Percentiles rank a stretch among this genome's conserved stretches.
phyloP scores from a whole-genome alignment of 1,140 invertebrate genomes.

The Micrasema longulum region DNA sequence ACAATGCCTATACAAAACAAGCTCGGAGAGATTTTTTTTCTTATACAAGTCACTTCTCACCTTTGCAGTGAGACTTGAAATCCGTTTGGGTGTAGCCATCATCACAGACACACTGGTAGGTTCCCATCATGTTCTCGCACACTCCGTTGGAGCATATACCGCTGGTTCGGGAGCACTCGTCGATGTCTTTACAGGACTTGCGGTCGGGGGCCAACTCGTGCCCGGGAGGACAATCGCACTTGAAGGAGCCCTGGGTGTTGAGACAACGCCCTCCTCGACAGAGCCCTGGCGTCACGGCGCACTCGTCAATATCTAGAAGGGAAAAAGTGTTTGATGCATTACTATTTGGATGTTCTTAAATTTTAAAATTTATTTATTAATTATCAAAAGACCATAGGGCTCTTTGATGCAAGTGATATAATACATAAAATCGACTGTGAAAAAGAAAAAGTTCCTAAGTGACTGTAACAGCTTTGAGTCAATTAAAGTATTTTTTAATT shows the following conservation, averaged over 20 bases:
- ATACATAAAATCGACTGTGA: too few species aligned
- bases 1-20: too few species aligned
- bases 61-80: conserved; percentile 72
- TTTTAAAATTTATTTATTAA: too few species aligned
- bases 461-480: too few species aligned
- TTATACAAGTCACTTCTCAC: too few species aligned
- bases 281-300: conserved; percentile 72
- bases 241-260: conserved; percentile 85
- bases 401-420: too few species aligned
- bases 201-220: conserved; percentile 77
- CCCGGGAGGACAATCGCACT: conserved; percentile 85
- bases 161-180: conserved; percentile 86
- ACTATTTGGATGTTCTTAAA: too few species aligned
- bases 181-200: conserved; percentile 82
- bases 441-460: too few species aligned
- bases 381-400: too few species aligned
- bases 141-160: conserved; percentile 88
- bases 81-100: conserved; percentile 77
- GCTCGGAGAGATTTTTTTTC: too few species aligned
- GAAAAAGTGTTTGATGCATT: too few species aligned
- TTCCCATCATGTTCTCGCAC: conserved; percentile 89
- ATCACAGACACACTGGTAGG: conserved; percentile 89
- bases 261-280: conserved; percentile 76
- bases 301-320: conserved; percentile 71
- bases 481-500: too few species aligned